Percentiles rank a stretch among this genome's conserved stretches.
phyloP scores from a whole-genome alignment of 2,113 vertebrate species.

The Tachycineta bicolor region DNA sequence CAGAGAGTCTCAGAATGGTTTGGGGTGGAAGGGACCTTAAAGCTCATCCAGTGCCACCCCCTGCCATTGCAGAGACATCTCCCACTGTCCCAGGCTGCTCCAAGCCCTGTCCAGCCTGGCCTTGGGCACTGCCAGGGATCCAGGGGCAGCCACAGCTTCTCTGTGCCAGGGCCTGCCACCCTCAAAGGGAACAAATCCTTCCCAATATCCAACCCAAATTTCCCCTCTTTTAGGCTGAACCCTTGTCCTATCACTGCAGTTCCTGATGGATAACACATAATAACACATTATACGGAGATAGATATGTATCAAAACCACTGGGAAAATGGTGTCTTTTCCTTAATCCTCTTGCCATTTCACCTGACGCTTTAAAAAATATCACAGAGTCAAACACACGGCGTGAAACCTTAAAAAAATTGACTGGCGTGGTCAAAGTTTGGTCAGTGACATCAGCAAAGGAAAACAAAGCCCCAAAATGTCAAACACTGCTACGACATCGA shows the following conservation, averaged over 20 bases:
- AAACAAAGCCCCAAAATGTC: constrained; percentile 37
- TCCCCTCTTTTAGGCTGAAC: background rate
- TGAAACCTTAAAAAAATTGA: background rate
- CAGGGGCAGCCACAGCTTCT: background rate
- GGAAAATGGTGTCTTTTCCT: background rate
- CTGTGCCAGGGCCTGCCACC: background rate
- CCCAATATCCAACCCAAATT: background rate
- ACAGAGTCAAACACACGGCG: background rate
- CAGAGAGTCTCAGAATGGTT: background rate
- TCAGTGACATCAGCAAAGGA: background rate
- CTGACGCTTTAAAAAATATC: background rate
- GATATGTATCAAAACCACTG: background rate
- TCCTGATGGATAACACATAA: background rate
- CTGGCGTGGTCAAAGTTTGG: background rate
- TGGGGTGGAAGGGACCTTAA: background rate
- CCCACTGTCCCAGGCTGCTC: accelerated
- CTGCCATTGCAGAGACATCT: background rate
- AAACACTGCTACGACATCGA: background rate
- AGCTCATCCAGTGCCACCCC: background rate
- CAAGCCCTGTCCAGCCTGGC: background rate
- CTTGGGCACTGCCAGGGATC: background rate
- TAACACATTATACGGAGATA: background rate
- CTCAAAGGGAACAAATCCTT: background rate
- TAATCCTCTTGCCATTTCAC: constrained; percentile 7
- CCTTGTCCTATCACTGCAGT: background rate